phyloP scores from a whole-genome alignment of 1,140 invertebrate species.

The Melipona quadrifasciata region DNA sequence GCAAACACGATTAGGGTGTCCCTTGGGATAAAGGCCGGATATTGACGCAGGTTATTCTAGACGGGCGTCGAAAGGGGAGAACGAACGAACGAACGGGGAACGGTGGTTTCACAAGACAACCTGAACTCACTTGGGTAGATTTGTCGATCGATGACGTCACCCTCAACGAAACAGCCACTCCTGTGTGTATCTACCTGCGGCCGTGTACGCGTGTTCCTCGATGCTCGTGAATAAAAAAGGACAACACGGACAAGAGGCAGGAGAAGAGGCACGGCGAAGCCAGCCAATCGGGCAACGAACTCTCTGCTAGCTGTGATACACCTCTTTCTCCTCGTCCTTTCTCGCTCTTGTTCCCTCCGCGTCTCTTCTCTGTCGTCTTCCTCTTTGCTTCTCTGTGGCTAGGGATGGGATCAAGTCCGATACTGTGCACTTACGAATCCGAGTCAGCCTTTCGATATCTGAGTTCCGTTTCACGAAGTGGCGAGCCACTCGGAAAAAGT shows the following conservation, averaged over 20 bases:
- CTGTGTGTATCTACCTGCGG: slow-evolving; percentile 33
- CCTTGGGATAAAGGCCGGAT: neutral
- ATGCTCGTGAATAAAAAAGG: slow-evolving; percentile 53
- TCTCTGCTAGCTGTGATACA: slow-evolving; percentile 51
- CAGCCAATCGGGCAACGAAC: slow-evolving; percentile 67
- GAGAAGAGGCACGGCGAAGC: slow-evolving; percentile 48
- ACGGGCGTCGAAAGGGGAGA: neutral
- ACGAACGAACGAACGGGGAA: neutral
- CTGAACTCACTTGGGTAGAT: slow-evolving; percentile 53
- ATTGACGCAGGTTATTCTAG: slow-evolving; percentile 12
- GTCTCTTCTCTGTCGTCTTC: neutral
- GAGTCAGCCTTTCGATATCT: too few species aligned
- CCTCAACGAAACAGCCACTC: slow-evolving; percentile 50
- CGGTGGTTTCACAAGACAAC: slow-evolving; percentile 33
- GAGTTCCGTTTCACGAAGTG: too few species aligned
- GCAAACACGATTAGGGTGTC: slow-evolving; percentile 15
- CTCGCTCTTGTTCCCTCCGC: slow-evolving; percentile 15
- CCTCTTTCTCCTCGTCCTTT: slow-evolving; percentile 38
- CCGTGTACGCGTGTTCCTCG: slow-evolving; percentile 38
- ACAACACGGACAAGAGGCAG: slow-evolving; percentile 39
- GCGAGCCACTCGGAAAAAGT: too few species aligned
- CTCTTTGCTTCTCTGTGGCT: neutral
- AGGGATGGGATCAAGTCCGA: too few species aligned
- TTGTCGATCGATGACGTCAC: slow-evolving; percentile 63
- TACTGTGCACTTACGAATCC: too few species aligned